Base-by-base conservation (phyloP, 2,888 invertebrate species). In the Brenthis hecate region DNA sequence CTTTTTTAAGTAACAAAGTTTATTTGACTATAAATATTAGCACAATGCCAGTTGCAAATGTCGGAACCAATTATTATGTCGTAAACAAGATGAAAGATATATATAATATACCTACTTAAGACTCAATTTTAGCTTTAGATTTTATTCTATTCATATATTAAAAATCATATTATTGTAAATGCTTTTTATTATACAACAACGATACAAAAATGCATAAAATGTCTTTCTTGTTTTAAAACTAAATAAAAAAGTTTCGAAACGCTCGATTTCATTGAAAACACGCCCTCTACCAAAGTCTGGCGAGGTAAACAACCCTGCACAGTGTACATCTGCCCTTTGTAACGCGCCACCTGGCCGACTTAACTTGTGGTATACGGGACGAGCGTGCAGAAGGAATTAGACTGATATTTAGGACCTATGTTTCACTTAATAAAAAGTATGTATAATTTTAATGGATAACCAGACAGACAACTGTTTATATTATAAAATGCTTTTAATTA, bases 271-370 rank as follows among this genome's bases (percentile, higher is more conserved):
- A 68, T 36, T 47, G 51, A 65, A 71, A 70, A 68, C 68, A 70
- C 65, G 68, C 70, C 70, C 70, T 68, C 62, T 58, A 63, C 57
- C 68, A 54, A 58, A 65, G 51, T 32, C 54, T 55, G 55, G 62
- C 63, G 71, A 74, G 76, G 76, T 76, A 75, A 74, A 74, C 75
- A 75, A 74, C 76, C 76, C 75, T 53, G 62, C 64, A 64, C 13
- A 4, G 28, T 36, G 73, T 70, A 76, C 75, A 75, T 75, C 75
- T 75, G 76, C 72, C 72, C 70, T 56, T 60, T 68, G 60, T 58
- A 54, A 47, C 56, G 56, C 64, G 65, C 70, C 75, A 75, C 75
- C 75, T 76, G 75, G 76, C 73, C 65, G 48, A 64, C 65, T 62
- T 54, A 36, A 54, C 48, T 54, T 55, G 66, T 61, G 60, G 55